These are phyloP conservation scores for Sebastes matsubarae DNA, from an alignment of 2,797 vertebrate species.

Conservation along the genomic window DNA sequence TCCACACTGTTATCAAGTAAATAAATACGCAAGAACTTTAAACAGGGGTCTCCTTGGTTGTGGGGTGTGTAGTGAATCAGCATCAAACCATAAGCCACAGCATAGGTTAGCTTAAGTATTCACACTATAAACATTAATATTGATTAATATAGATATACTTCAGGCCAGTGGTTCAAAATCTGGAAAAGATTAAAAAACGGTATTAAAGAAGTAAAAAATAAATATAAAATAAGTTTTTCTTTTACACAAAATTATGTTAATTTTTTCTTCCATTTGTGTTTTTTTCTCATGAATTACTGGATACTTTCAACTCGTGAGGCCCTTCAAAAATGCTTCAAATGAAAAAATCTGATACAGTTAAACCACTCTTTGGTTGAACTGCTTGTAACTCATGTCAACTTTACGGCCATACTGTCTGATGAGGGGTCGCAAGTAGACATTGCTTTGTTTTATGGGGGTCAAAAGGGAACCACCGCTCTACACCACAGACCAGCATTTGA, in stretches of 20 bases:
- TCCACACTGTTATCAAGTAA: not conserved
- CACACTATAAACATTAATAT: not conserved
- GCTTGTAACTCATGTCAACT: slow-evolving; percentile 12
- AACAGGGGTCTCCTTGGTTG: not conserved
- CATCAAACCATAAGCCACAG: not conserved
- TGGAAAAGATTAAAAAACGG: not conserved
- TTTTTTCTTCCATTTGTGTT: not conserved
- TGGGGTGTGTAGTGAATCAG: not conserved
- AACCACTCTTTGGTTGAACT: not conserved
- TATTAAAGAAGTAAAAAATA: not conserved
- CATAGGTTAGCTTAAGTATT: not conserved
- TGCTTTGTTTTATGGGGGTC: slow-evolving; percentile 11
- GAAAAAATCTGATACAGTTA: not conserved
- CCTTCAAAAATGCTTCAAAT: not conserved
- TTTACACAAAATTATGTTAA: not conserved
- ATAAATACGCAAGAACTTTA: not conserved
- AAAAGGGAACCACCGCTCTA: not conserved
- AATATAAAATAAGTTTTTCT: not conserved
- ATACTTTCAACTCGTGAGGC: not conserved
- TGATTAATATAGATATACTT: not conserved
- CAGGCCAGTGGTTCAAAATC: not conserved
- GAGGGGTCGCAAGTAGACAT: not conserved
- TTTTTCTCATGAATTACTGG: not conserved
- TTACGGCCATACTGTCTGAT: not conserved
- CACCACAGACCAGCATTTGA: not conserved